Base-by-base conservation (phyloP, 2,113 vertebrate genomes). In the Labrus mixtus region DNA sequence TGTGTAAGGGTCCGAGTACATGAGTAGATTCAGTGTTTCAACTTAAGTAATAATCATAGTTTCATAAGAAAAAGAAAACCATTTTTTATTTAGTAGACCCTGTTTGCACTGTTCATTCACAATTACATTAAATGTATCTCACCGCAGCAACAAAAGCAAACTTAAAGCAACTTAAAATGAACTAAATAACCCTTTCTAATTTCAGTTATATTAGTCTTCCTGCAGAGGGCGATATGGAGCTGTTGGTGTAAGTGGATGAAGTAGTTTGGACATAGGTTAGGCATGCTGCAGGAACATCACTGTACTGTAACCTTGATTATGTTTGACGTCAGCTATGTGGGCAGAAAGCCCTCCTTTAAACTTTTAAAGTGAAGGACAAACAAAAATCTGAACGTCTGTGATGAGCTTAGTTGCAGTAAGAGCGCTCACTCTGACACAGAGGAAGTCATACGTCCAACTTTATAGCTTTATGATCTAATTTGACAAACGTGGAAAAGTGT, bases 311-410 rank as follows among this genome's bases (percentile, higher is more conserved):
- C 55, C 45, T 50, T 4, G n/a, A n/a, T n/a, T n/a, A n/a, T n/a
- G 58, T 54, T 16, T 29, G 43, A 33, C 12, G 46, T 3, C 0
- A 33, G 29, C 29, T 17, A 46, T 65, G 2, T 16, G 4, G 45
- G 16, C 19, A 41, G 68, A 67, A 80, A 58, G n/a, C 61, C 76
- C 57, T 41, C 65, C 71, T 43, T 75, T 72, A 43, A 79, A 79
- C 82, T 76, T 58, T 78, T 63, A 61, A 81, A 79, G 72, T 61
- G 74, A 60, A 71, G 64, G 77, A 71, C 1, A 79, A 70, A 56
- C 23, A 5, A 51, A 64, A 62, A 3, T 71, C 62, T 64, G 76
- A 89, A 87, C 79, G 83, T 85, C 74, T 85, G 76, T 25, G 56
- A 79, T 74, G 81, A 53, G 73, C 65, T 82, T 61, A 75, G 54